Conservation (phyloP, 2,888 invertebrate genomes). For the Gonocerus acuteangulatus region DNA sequence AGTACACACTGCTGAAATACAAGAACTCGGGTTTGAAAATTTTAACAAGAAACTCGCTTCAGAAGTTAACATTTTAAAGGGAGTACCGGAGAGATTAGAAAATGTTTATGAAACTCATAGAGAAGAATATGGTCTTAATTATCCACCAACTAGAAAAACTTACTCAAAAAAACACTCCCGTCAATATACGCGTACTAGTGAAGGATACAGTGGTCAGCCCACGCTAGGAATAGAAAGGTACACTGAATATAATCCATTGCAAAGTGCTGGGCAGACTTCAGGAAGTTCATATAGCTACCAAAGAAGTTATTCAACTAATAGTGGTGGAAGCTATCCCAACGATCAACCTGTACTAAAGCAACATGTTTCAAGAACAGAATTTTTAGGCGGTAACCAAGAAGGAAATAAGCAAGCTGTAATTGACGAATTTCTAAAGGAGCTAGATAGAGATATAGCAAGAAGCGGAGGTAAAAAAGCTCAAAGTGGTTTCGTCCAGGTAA, state of each 20-base stretch:
- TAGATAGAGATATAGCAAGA: constrained; percentile 37
- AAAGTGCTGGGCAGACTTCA: neutral
- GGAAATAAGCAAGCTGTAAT: constrained; percentile 8
- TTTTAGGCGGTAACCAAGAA: neutral
- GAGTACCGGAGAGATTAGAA: neutral
- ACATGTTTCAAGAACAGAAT: neutral
- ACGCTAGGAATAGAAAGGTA: neutral
- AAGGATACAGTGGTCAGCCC: constrained; percentile 2
- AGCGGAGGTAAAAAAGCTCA: constrained; percentile 41
- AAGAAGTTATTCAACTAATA: neutral
- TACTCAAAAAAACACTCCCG: constrained; percentile 14
- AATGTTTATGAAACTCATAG: constrained; percentile 2
- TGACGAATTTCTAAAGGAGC: constrained; percentile 35
- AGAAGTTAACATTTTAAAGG: neutral
- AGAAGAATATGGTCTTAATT: constrained; percentile 13
- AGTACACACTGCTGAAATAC: constrained; percentile 21
- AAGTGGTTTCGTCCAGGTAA: constrained; percentile 16
- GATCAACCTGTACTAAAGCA: constrained; percentile 8
- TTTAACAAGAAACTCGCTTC: neutral
- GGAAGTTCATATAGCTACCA: neutral
- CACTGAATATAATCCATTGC: neutral
- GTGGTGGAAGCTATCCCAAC: neutral
- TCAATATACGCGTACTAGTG: neutral
- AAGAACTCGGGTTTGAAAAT: constrained; percentile 2
- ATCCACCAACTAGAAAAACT: neutral